phyloP scores from a whole-genome alignment of 1,140 invertebrate genomes.

The Doryteuthis pealeii region DNA sequence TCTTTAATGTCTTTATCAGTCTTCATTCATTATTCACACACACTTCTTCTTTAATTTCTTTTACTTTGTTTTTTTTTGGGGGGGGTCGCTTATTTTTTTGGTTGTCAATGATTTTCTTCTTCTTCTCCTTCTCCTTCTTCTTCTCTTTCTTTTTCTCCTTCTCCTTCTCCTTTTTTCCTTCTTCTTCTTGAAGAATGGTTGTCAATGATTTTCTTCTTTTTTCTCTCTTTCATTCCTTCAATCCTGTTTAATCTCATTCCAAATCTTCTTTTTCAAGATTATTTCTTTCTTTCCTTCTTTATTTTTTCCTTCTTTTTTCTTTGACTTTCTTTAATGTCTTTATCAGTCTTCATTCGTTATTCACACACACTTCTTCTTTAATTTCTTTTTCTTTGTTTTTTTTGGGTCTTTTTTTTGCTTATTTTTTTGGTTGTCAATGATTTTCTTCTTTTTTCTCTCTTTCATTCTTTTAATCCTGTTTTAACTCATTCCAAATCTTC shows the following conservation, averaged over 20 bases:
- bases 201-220: background rate
- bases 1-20: too few species aligned
- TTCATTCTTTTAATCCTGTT: background rate
- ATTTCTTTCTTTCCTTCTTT: background rate
- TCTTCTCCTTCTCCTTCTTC: background rate
- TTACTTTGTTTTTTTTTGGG: too few species aligned
- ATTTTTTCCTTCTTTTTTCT: background rate
- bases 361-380: background rate
- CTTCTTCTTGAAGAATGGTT: background rate
- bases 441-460: background rate
- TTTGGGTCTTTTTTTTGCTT: background rate
- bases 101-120: background rate
- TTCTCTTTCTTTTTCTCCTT: background rate
- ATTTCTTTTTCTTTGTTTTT: background rate
- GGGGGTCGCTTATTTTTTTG: background rate
- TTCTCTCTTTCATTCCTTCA: background rate
- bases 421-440: background rate
- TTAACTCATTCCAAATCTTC: background rate
- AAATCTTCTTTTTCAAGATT: background rate
- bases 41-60: too few species aligned
- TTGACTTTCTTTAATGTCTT: background rate
- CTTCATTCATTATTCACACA: too few species aligned
- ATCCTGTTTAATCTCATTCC: background rate
- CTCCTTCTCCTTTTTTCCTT: background rate
- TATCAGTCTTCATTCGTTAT: background rate